A percentile compares a stretch with the other conserved stretches of the same genome.
Conservation (phyloP, 2,797 vertebrate species). For the Sternotherus odoratus region DNA sequence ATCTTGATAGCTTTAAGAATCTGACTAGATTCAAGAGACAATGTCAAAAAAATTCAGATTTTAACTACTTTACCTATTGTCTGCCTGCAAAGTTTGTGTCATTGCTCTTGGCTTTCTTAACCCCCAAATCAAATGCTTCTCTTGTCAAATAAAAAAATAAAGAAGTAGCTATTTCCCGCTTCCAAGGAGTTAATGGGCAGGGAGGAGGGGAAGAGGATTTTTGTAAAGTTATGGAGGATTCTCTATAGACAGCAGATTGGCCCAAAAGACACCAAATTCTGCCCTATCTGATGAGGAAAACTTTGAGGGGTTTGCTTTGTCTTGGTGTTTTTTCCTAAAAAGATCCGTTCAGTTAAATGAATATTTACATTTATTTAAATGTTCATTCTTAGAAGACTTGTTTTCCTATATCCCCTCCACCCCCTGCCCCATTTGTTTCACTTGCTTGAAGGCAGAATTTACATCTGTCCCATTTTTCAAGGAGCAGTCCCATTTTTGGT, state of each 20-base stretch:
- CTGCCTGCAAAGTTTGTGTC: not conserved
- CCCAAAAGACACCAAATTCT: fast-evolving
- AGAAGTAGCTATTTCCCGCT: not conserved
- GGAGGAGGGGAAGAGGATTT: not conserved
- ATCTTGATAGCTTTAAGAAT: not conserved
- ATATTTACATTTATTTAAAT: not conserved
- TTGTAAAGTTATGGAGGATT: not conserved
- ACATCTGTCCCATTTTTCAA: not conserved
- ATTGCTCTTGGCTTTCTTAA: not conserved
- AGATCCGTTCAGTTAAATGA: fast-evolving
- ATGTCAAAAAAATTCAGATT: fast-evolving
- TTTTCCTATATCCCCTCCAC: not conserved
- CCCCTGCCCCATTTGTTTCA: not conserved
- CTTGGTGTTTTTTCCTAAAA: fast-evolving
- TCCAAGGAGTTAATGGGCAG: not conserved
- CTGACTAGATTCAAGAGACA: not conserved
- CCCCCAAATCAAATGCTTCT: not conserved
- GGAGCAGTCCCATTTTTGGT: not conserved
- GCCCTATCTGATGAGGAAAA: fast-evolving
- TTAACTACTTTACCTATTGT: fast-evolving
- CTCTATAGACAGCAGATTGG: fast-evolving
- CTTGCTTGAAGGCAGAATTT: not conserved
- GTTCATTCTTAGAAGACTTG: not conserved
- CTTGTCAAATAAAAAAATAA: fast-evolving
- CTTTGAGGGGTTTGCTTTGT: not conserved